Evolutionary conservation across 2,888 invertebrate species (phyloP), one percentile per base, ranked within the genome.

Genomic region (Acleris emargana): DNA sequence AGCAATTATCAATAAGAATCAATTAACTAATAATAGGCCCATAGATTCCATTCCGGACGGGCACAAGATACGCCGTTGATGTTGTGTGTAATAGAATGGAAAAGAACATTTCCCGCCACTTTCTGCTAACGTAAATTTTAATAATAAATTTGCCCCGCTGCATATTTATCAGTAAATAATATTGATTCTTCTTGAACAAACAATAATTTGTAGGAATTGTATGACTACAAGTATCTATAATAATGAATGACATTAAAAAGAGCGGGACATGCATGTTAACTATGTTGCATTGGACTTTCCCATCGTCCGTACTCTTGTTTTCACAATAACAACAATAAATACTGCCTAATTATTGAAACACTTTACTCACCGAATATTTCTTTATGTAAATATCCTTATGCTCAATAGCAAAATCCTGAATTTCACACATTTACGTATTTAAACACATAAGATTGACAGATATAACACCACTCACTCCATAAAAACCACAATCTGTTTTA

Each of bases 281-380:
- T 77, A 77, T 66, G 60, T 66, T 61, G 61, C 69, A 75, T 81
- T 87, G 86, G 88, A 91, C 90, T 90, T 87, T 86, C 88, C 88
- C 89, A 88, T 80, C 76, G 78, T 75, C 76, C 68, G 72, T 75
- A 73, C 77, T 73, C 81, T 77, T 83, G 83, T 87, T 87, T 85
- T 85, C 78, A 77, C 72, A 79, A 78, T 73, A 77, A 71, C 69
- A 70, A 67, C 64, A n/a, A 52, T 72, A 72, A 72, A 57, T 62
- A 60, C 69, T 58, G 67, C 67, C 69, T 52, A 69, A 69, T 49
- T 45, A 60, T 69, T 60, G 17, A 70, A 75, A 73, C 57, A 71
- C 42, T 50, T 66, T 64, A 95, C 95, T 95, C 91, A 95, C 95
- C 93, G 94, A 93, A 93, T 94, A 94, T 93, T 94, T 95, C 92